Evolutionary conservation across 2,113 vertebrate species (phyloP).

Genomic region (Pelobates fuscus): DNA sequence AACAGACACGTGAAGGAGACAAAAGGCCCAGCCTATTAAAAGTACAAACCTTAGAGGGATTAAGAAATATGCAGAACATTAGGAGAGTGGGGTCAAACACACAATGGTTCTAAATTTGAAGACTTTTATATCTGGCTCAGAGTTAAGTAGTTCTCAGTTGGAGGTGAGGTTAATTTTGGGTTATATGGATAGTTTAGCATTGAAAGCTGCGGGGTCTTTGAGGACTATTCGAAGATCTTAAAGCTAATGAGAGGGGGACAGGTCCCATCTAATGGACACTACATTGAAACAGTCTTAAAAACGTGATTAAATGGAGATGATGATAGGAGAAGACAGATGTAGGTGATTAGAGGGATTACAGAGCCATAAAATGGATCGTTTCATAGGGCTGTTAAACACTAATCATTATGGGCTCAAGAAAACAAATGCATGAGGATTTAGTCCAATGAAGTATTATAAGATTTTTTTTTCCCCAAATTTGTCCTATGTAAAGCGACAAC

Average conservation of each 20-base stretch:
- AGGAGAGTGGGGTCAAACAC: not conserved
- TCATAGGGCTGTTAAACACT: no score
- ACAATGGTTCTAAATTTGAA: not conserved
- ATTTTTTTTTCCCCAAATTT: no score
- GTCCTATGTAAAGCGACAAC: no score
- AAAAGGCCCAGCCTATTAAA: not conserved
- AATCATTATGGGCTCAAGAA: no score
- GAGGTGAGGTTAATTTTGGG: not conserved
- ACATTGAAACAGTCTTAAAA: not conserved
- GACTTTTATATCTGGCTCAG: not conserved
- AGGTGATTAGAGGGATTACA: not conserved
- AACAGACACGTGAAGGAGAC: not conserved
- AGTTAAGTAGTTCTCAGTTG: not conserved
- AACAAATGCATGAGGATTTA: no score
- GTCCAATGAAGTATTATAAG: no score
- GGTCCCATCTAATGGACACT: not conserved
- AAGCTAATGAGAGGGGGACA: not conserved
- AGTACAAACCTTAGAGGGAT: not conserved
- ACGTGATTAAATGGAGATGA: not conserved
- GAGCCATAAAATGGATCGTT: not conserved
- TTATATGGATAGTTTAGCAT: not conserved
- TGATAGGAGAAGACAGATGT: not conserved
- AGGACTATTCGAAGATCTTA: not conserved
- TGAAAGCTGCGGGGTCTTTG: not conserved
- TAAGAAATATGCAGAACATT: not conserved